phyloP scores from a whole-genome alignment of 1,140 invertebrate genomes.

The Trialeurodes vaporariorum region DNA sequence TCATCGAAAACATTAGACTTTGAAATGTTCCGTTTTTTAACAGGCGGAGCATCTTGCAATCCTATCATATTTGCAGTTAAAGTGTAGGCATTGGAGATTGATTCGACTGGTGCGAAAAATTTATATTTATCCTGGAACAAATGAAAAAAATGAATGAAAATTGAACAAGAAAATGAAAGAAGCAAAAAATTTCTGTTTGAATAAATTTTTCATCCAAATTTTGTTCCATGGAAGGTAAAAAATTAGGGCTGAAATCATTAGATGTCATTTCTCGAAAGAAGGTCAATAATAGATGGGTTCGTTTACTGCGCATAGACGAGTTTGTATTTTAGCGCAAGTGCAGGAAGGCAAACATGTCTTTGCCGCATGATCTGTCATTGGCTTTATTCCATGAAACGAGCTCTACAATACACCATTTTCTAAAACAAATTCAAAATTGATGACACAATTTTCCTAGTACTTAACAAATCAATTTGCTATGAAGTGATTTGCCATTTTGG shows the following conservation, averaged over 20 bases:
- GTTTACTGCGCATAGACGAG: neutral
- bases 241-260: neutral
- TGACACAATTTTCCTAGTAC: no score
- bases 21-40: neutral
- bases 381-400: no score
- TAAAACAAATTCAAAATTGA: no score
- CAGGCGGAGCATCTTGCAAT: neutral
- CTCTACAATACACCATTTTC: no score
- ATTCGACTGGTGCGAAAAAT: neutral
- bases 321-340: neutral
- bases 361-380: no score
- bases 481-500: no score
- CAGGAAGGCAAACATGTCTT: no score
- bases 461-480: no score
- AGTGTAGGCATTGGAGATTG: neutral
- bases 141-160: neutral
- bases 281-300: neutral
- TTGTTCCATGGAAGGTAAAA: neutral
- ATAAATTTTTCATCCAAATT: no score
- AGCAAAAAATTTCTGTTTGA: neutral
- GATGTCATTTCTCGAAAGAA: neutral
- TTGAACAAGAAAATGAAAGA: neutral
- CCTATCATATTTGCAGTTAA: neutral
- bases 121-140: neutral
- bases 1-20: neutral